Evolutionary conservation across 2,113 vertebrate genomes (phyloP), one percentile per base, ranked within the genome.

Genomic region (Fulica atra): DNA sequence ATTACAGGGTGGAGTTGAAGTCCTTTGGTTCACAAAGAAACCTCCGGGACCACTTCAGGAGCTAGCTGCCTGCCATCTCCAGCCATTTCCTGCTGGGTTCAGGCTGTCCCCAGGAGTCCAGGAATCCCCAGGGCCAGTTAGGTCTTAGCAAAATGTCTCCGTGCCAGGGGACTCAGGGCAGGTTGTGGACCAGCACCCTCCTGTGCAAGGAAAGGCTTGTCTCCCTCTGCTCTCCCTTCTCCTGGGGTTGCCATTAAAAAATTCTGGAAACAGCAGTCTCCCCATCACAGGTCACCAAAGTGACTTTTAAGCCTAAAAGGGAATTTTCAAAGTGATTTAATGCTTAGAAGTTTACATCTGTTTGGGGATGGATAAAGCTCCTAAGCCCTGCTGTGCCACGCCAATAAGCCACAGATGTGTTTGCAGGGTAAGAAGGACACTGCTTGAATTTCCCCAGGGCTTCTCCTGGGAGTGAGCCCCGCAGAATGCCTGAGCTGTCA

Each of bases 121-220:
- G 54, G 42, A 6, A 4, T 70, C 16, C 16, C 16, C 1, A 4
- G 71, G 17, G 71, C 59, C 36, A 40, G 29, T 18, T 2, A 3
- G 40, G 6, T 83, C 50, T 71, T 12, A 3, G 48, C 54, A 50
- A 53, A 80, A 7, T 6, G 3, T 40, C 20, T 70, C 76, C 0
- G 0, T 60, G 29, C 1, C 2, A 70, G 9, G 29, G 14, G 53
- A 46, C 31, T 66, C 36, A 38, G 6, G 3, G 4, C 33, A 51
- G 77, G 16, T 9, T 50, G 42, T 24, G 38, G 42, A 48, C 9
- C 29, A 81, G 42, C 46, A 29, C 12, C 3, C 7, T 82, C 5
- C 17, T 5, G 1, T 25, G 36, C 50, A 53, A 79, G 66, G 36
- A 63, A 56, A 81, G 6, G 24, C 18, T 81, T 24, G 42, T 85